phyloP scores from a whole-genome alignment of 2,888 invertebrate species.

The Diarsia brunnea region DNA sequence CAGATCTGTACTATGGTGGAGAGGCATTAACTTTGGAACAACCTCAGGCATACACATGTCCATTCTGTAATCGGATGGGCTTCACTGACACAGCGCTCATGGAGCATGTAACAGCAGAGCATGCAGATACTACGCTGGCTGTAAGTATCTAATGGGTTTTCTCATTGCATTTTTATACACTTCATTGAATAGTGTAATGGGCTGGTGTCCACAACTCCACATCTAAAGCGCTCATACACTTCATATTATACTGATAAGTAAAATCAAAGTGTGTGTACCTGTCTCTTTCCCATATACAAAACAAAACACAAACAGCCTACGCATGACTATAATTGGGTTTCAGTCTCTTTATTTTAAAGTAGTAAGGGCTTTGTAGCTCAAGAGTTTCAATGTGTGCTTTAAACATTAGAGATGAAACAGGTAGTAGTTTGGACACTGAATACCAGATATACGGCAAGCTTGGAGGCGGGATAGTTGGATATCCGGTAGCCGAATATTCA shows the following conservation, averaged over 20 bases:
- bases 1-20: slow-evolving; percentile 98
- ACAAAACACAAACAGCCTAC: not conserved
- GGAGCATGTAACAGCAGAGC: slow-evolving; percentile 97
- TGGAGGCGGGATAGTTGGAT: no score
- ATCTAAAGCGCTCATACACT: no score
- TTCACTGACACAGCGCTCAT: slow-evolving; percentile 97
- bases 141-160: slow-evolving; percentile 87
- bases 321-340: not conserved
- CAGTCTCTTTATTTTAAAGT: not conserved
- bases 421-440: no score
- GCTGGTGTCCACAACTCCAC: no score
- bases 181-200: no score
- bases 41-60: slow-evolving; percentile 99
- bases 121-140: slow-evolving; percentile 97
- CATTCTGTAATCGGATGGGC: slow-evolving; percentile 99
- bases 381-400: not conserved
- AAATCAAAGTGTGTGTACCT: not conserved
- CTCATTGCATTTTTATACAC: slow-evolving; percentile 3
- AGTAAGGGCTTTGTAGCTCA: not conserved
- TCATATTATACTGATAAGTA: no score
- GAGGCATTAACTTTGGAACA: slow-evolving; percentile 97
- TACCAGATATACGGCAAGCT: no score
- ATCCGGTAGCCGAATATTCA: no score
- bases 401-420: not conserved
- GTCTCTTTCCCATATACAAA: not conserved